Evolutionary conservation across 2,888 invertebrate species (phyloP).

Genomic region (Campoplex capitator): DNA sequence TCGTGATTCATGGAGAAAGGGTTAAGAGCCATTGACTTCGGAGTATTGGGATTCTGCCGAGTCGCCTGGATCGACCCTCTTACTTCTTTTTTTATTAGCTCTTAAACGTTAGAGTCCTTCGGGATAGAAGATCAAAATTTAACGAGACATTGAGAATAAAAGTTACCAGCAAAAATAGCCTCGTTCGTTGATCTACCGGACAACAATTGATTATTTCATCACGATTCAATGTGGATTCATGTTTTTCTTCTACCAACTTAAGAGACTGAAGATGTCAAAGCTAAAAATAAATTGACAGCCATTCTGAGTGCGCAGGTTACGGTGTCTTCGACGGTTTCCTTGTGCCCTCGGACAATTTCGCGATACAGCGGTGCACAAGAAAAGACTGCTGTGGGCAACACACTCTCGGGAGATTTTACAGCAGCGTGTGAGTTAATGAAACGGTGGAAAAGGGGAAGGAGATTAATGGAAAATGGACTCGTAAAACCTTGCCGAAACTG

Average conservation of each 20-base stretch:
- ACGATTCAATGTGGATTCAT: background rate
- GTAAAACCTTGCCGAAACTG: background rate
- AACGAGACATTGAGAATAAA: background rate
- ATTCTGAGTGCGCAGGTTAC: background rate
- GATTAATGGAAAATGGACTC: background rate
- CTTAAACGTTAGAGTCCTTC: constrained; percentile 66
- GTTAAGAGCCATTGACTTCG: constrained; percentile 41
- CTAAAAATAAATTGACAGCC: background rate
- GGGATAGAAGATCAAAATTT: constrained; percentile 16
- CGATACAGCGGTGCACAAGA: background rate
- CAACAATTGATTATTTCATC: background rate
- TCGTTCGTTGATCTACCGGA: background rate
- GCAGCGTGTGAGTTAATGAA: background rate
- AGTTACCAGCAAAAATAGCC: background rate
- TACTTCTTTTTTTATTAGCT: constrained; percentile 71
- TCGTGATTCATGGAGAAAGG: constrained; percentile 27
- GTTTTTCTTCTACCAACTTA: background rate
- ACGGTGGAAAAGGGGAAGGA: background rate
- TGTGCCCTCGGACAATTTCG: background rate
- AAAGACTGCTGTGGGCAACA: too few relatives aligned
- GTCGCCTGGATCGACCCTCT: constrained; percentile 33
- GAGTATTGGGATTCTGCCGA: constrained; percentile 41
- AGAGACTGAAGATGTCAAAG: background rate
- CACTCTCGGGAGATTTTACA: background rate
- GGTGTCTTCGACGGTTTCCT: too few relatives aligned